Percentiles rank a stretch among this genome's conserved stretches.
These are phyloP conservation scores for Lepidonotus clava DNA, from an alignment of 2,888 invertebrate species.

Conservation along the genomic window DNA sequence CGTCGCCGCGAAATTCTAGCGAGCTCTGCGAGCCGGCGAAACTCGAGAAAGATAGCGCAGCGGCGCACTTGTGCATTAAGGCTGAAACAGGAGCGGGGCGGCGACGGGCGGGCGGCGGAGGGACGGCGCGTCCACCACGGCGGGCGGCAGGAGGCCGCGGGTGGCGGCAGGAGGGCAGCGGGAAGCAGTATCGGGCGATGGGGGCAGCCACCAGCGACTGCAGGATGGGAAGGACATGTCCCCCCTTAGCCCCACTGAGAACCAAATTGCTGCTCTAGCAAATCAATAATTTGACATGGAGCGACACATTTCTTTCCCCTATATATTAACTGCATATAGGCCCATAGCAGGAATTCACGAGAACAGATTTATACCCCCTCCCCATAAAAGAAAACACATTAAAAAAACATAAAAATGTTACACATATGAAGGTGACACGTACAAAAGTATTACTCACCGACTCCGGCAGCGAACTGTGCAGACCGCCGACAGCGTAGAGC, in stretches of 20 bases:
- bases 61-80: conserved; percentile 40
- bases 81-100: conserved; percentile 1
- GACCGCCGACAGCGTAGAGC: conserved; percentile 35
- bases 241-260: no score
- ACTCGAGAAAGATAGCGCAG: conserved; percentile 38
- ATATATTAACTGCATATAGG: no score
- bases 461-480: conserved; percentile 37
- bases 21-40: neutral
- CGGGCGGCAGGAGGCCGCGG: neutral
- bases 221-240: no score
- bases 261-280: no score
- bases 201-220: no score
- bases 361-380: no score
- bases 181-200: no score
- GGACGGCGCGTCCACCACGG: neutral
- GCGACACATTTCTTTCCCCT: no score
- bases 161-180: neutral
- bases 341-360: no score
- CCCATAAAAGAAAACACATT: no score
- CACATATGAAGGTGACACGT: neutral
- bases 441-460: conserved; percentile 8
- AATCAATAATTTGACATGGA: no score
- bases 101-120: neutral
- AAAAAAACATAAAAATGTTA: no score
- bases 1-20: conserved; percentile 13